phyloP scores from a whole-genome alignment of 2,888 invertebrate genomes.

The Dyspetes luteomarginatus region DNA sequence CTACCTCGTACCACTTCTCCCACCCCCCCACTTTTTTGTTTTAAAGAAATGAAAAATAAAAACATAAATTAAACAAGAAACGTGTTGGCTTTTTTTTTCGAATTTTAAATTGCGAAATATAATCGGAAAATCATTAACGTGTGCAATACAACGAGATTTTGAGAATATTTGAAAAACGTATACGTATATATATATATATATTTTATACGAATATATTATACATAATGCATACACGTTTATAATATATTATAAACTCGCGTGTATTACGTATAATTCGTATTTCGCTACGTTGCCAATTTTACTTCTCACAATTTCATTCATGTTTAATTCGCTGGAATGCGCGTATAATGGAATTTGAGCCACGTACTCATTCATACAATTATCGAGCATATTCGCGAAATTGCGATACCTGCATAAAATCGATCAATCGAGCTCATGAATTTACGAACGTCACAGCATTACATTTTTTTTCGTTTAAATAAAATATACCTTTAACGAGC shows the following conservation, averaged over 20 bases:
- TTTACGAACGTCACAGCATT: too few relatives aligned
- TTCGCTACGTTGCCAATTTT: background rate
- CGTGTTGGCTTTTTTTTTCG: conserved; percentile 2
- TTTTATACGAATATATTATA: background rate
- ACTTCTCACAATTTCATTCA: conserved; percentile 1
- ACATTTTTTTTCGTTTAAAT: too few relatives aligned
- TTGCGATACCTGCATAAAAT: background rate
- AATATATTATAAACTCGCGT: too few relatives aligned
- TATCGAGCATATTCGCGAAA: background rate
- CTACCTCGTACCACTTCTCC: background rate
- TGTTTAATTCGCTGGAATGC: too few relatives aligned
- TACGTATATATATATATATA: background rate
- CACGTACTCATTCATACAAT: background rate
- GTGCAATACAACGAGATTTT: background rate
- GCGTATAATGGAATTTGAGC: too few relatives aligned
- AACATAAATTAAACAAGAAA: background rate
- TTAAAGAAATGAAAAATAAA: conserved; percentile 5
- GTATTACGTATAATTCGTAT: background rate
- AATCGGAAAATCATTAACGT: background rate
- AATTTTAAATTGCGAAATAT: background rate
- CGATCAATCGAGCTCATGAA: too few relatives aligned
- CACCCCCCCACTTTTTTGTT: too few relatives aligned
- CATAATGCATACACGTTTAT: too few relatives aligned
- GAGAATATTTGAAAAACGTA: background rate
- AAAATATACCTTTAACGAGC: too few relatives aligned